Evolutionary conservation across 2,797 vertebrate species (phyloP).

Genomic region (Bufotes viridis): DNA sequence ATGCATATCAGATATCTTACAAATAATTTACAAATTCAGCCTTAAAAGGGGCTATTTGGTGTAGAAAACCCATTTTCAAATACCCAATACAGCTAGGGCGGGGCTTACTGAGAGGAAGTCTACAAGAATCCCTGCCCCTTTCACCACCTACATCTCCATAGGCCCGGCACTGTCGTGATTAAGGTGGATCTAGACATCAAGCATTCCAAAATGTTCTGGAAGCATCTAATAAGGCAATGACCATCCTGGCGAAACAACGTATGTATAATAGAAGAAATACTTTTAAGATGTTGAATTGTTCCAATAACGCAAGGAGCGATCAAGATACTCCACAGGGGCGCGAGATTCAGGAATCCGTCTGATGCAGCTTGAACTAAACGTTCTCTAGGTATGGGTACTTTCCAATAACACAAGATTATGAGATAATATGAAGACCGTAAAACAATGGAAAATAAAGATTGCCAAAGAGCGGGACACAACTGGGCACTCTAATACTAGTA

Average conservation of each 20-base stretch:
- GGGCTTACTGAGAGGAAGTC: too few relatives aligned
- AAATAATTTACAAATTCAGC: too few relatives aligned
- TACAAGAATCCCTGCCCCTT: too few relatives aligned
- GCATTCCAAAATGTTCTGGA: not conserved
- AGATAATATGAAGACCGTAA: constrained; percentile 4
- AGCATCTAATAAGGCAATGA: not conserved
- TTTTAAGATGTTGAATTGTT: not conserved
- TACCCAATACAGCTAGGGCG: too few relatives aligned
- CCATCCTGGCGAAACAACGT: not conserved
- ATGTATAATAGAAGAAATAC: not conserved
- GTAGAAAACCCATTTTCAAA: too few relatives aligned
- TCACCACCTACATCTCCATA: too few relatives aligned
- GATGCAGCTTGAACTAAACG: not conserved
- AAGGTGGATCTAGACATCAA: not conserved
- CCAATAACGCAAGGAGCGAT: not conserved
- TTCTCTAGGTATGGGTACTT: constrained; percentile 11
- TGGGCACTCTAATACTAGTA: not conserved
- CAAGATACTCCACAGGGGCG: not conserved
- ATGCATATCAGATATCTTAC: too few relatives aligned
- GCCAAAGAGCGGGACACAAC: not conserved
- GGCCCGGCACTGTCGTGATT: too few relatives aligned
- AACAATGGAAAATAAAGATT: constrained; percentile 3
- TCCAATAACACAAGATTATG: constrained; percentile 33
- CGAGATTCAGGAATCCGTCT: not conserved
- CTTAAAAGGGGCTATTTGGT: too few relatives aligned